Evolutionary conservation across 2,797 vertebrate genomes (phyloP).

Genomic region (Poeciliopsis turneri): DNA sequence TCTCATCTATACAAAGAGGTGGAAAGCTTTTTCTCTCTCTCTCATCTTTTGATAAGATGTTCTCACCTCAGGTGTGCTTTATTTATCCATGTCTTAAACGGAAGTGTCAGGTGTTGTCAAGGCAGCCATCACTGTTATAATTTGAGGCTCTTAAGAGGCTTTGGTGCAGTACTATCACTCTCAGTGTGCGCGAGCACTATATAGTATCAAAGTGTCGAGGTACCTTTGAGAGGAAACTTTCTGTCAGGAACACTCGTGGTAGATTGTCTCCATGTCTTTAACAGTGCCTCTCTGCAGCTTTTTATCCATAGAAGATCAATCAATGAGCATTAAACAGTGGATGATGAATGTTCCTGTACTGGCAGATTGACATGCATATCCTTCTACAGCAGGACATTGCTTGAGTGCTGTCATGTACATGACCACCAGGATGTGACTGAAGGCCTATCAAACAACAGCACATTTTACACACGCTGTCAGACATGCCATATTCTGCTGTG

Average conservation of each 20-base stretch:
- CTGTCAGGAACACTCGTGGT: conserved; percentile 56
- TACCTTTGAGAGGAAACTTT: conserved; percentile 27
- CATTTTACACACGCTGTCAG: conserved; percentile 33
- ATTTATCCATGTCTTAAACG: conserved; percentile 33
- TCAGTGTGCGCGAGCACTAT: conserved; percentile 36
- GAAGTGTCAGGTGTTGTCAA: conserved; percentile 20
- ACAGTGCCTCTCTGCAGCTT: conserved; percentile 45
- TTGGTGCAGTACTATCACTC: conserved; percentile 34
- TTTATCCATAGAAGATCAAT: conserved; percentile 72
- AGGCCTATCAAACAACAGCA: conserved; percentile 27
- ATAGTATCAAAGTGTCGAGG: conserved; percentile 49
- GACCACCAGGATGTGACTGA: conserved; percentile 40
- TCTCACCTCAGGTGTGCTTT: conserved; percentile 16
- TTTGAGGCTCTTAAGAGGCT: conserved; percentile 11
- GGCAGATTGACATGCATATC: conserved; percentile 66
- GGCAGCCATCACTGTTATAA: conserved; percentile 20
- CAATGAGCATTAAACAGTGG: conserved; percentile 56
- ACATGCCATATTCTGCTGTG: conserved; percentile 5
- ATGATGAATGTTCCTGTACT: conserved; percentile 70
- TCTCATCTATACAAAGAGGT: background rate
- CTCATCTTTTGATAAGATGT: conserved; percentile 11
- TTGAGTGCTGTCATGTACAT: conserved; percentile 19
- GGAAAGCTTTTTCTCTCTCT: background rate
- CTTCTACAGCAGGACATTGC: conserved; percentile 45
- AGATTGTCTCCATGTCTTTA: conserved; percentile 40